A percentile compares a stretch with the other conserved stretches of the same genome.
Evolutionary conservation across 2,888 invertebrate species (phyloP).

Genomic region (Entomobrya multifasciata): DNA sequence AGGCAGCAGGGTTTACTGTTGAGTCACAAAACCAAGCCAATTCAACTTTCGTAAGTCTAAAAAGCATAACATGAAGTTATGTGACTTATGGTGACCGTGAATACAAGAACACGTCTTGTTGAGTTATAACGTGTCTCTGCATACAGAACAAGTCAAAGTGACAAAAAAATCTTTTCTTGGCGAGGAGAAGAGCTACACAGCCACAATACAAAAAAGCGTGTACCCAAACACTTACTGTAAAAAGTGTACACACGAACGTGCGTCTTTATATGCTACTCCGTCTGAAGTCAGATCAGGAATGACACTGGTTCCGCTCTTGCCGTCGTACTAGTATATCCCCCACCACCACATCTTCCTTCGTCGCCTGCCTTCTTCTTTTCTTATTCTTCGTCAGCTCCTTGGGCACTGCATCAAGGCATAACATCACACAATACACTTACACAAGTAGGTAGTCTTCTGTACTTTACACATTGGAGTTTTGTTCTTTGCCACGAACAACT

Average conservation of each 20-base stretch:
- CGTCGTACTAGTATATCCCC: no score
- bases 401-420: constrained; percentile 26
- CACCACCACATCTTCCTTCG: constrained; percentile 25
- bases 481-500: background rate
- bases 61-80: background rate
- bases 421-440: constrained; percentile 12
- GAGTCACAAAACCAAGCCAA: background rate
- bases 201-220: background rate
- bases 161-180: background rate
- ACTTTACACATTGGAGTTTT: no score
- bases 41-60: background rate
- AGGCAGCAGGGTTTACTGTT: background rate
- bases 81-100: background rate
- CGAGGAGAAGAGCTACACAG: background rate
- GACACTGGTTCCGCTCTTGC: constrained; percentile 55
- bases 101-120: no score
- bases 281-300: constrained; percentile 66
- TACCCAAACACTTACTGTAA: background rate
- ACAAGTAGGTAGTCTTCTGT: background rate
- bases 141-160: background rate
- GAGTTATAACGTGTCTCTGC: background rate
- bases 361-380: background rate
- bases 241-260: background rate
- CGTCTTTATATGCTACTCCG: constrained; percentile 60
- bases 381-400: background rate